A percentile compares a stretch with the other conserved stretches of the same genome.
These are phyloP conservation scores for Ditylenchus weischeri DNA, from an alignment of 2,888 invertebrate species.

Conservation along the genomic window DNA sequence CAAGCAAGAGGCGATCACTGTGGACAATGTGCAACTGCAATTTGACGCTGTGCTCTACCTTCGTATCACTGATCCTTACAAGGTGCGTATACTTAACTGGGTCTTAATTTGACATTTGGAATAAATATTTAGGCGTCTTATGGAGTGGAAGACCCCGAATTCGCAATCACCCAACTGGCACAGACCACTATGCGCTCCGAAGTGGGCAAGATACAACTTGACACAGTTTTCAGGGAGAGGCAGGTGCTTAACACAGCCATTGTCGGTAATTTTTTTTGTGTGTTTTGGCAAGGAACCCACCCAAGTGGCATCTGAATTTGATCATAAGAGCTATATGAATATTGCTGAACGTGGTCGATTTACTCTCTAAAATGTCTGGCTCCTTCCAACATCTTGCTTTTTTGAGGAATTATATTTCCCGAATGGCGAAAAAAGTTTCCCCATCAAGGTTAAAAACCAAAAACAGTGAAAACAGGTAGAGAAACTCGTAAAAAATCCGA, in stretches of 20 bases:
- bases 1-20: slow-evolving; percentile 93
- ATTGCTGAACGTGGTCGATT: too few species aligned
- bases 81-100: slow-evolving; percentile 58
- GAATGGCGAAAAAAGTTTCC: too few species aligned
- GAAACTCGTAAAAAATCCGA: too few species aligned
- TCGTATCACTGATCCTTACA: slow-evolving; percentile 85
- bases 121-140: slow-evolving; percentile 27
- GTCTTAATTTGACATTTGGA: slow-evolving; percentile 10
- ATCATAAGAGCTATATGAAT: neutral
- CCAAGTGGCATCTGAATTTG: neutral
- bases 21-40: slow-evolving; percentile 91
- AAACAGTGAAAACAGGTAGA: too few species aligned
- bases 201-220: slow-evolving; percentile 90
- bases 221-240: slow-evolving; percentile 88
- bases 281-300: neutral
- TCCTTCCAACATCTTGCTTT: too few species aligned
- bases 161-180: slow-evolving; percentile 95
- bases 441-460: too few species aligned
- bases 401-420: too few species aligned
- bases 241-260: slow-evolving; percentile 90
- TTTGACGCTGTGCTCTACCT: slow-evolving; percentile 96
- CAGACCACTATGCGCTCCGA: slow-evolving; percentile 99
- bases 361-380: too few species aligned
- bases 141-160: slow-evolving; percentile 77
- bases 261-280: slow-evolving; percentile 64